These are phyloP conservation scores for Neodiprion virginianus DNA, from an alignment of 1,140 invertebrate species.

Conservation along the genomic window DNA sequence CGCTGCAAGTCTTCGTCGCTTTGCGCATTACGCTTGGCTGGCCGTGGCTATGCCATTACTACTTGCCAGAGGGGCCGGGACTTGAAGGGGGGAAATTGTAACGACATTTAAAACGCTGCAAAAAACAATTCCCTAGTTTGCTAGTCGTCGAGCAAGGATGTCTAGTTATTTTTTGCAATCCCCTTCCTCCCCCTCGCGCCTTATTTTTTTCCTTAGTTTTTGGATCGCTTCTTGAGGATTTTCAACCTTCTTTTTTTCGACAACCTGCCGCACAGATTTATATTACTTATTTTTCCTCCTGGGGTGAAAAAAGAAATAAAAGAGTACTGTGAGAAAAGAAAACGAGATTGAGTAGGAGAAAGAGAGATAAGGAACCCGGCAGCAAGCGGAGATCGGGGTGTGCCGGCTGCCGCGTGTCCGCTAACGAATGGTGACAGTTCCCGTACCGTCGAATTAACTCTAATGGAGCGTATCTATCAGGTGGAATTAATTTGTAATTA, in stretches of 20 bases:
- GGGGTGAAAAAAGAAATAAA: not conserved
- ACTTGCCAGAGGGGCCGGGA: constrained; percentile 22
- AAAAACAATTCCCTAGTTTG: not conserved
- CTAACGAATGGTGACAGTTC: constrained; percentile 1
- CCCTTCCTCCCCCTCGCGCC: too few species aligned
- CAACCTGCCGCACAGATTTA: not conserved
- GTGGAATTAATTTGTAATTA: not conserved
- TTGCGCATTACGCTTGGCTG: constrained; percentile 45
- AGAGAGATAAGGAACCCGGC: not conserved
- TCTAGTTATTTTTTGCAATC: too few species aligned
- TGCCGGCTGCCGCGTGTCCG: not conserved
- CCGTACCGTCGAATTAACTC: constrained; percentile 4
- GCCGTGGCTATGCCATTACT: constrained; percentile 45
- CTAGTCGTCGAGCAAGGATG: too few species aligned
- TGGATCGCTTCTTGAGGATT: too few species aligned
- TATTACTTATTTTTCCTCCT: constrained; percentile 7
- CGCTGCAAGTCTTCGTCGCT: too few species aligned
- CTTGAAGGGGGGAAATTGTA: not conserved
- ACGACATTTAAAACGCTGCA: not conserved
- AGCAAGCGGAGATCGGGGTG: not conserved
- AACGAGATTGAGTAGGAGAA: not conserved
- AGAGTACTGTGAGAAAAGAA: not conserved
- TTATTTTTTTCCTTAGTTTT: too few species aligned
- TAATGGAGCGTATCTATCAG: constrained; percentile 3
- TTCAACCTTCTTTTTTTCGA: too few species aligned